phyloP scores from a whole-genome alignment of 1,140 invertebrate species.

The Sipha flava region DNA sequence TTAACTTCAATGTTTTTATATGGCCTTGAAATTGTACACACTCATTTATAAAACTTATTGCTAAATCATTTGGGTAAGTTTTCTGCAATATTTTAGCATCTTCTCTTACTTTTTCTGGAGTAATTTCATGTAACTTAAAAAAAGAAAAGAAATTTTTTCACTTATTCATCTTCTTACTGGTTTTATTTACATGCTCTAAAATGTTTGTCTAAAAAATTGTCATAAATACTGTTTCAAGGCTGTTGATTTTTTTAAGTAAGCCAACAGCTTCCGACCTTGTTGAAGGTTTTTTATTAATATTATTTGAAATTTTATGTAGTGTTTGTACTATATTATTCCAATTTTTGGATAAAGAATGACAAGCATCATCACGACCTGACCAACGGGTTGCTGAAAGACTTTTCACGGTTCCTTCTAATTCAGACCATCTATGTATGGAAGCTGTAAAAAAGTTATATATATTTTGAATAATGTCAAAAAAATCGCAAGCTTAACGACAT shows the following conservation, averaged over 20 bases:
- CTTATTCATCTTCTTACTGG: not conserved
- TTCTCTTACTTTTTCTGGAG: no score
- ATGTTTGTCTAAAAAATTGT: not conserved
- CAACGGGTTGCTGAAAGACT: not conserved
- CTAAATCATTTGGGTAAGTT: not conserved
- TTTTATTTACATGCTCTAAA: not conserved
- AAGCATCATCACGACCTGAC: not conserved
- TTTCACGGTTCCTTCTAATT: not conserved
- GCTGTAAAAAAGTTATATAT: not conserved
- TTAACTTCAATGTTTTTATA: no score
- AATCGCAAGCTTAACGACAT: not conserved
- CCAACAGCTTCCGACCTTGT: not conserved
- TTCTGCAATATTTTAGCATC: not conserved
- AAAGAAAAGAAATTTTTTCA: not conserved
- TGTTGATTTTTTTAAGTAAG: not conserved
- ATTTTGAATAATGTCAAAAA: not conserved
- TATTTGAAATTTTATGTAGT: not conserved
- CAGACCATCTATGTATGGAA: not conserved
- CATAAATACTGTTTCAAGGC: not conserved
- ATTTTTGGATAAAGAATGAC: not conserved
- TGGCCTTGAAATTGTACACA: not conserved
- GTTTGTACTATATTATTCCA: not conserved
- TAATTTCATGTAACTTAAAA: not conserved
- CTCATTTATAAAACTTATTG: not conserved
- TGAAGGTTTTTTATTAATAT: not conserved